Evolutionary conservation across 2,797 vertebrate genomes (phyloP).

Genomic region (Borostomias antarcticus): DNA sequence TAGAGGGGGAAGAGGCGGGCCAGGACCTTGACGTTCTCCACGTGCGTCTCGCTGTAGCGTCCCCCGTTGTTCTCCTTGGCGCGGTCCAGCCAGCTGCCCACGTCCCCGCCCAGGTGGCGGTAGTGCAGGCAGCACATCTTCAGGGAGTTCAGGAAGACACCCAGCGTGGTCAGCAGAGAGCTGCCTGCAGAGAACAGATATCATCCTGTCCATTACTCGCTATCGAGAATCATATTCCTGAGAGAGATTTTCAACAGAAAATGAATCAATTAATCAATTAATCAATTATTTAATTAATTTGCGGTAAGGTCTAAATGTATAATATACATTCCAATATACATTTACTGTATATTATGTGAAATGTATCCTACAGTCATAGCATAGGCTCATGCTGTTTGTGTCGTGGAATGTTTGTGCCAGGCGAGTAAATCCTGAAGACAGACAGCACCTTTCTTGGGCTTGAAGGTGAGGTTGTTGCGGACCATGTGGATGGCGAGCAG

Average conservation of each 20-base stretch:
- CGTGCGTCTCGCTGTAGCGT: slow-evolving; percentile 80
- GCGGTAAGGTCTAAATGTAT: no score
- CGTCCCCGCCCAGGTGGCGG: slow-evolving; percentile 68
- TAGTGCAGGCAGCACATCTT: slow-evolving; percentile 69
- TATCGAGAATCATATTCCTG: no score
- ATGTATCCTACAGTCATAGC: no score
- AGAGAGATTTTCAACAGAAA: neutral
- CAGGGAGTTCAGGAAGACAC: slow-evolving; percentile 81
- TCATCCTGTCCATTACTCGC: neutral
- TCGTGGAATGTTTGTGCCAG: no score
- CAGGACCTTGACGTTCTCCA: slow-evolving; percentile 85
- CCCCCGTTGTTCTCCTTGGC: slow-evolving; percentile 88
- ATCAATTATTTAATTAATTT: no score
- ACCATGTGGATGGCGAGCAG: slow-evolving; percentile 88
- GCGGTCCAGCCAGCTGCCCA: slow-evolving; percentile 81
- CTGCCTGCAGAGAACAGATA: slow-evolving; percentile 66
- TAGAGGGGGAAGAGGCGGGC: slow-evolving; percentile 85
- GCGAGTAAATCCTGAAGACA: no score
- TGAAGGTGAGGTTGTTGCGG: slow-evolving; percentile 84
- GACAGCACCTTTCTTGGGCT: slow-evolving; percentile 84
- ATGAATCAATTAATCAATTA: no score
- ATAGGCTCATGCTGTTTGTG: neutral
- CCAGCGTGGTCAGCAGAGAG: slow-evolving; percentile 78
- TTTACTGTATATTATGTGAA: no score
- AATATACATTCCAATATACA: no score